Conservation (phyloP, 2,113 vertebrate species). For the Carlito syrichta region DNA sequence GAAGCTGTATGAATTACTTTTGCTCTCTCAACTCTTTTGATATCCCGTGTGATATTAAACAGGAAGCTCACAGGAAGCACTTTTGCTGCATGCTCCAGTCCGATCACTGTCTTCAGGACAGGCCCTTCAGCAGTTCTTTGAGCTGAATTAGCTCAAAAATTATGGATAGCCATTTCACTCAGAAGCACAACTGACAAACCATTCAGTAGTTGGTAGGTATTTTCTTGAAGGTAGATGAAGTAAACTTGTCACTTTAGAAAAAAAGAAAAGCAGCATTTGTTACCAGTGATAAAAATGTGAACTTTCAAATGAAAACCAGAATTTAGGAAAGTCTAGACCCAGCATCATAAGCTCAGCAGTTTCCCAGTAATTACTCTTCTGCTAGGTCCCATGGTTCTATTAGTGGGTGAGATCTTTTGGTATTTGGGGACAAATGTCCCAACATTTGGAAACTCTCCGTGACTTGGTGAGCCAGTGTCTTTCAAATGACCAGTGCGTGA, state of each 20-base stretch:
- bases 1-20: background rate
- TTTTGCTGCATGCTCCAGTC: background rate
- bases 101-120: background rate
- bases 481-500: background rate
- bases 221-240: background rate
- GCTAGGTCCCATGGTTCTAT: accelerated
- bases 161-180: background rate
- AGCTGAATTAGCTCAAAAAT: background rate
- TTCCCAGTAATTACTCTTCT: background rate
- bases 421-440: background rate
- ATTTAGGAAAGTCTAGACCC: background rate
- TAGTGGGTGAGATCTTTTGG: background rate
- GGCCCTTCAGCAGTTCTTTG: background rate
- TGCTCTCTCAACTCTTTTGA: background rate
- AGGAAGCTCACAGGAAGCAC: background rate
- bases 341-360: background rate
- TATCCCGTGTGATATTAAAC: background rate
- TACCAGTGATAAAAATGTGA: background rate
- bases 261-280: background rate
- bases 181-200: background rate
- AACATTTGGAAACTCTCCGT: background rate
- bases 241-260: background rate
- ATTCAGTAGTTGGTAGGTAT: background rate
- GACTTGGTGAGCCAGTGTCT: background rate
- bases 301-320: background rate